phyloP scores from a whole-genome alignment of 2,797 vertebrate species.

The Oryzias sinensis region DNA sequence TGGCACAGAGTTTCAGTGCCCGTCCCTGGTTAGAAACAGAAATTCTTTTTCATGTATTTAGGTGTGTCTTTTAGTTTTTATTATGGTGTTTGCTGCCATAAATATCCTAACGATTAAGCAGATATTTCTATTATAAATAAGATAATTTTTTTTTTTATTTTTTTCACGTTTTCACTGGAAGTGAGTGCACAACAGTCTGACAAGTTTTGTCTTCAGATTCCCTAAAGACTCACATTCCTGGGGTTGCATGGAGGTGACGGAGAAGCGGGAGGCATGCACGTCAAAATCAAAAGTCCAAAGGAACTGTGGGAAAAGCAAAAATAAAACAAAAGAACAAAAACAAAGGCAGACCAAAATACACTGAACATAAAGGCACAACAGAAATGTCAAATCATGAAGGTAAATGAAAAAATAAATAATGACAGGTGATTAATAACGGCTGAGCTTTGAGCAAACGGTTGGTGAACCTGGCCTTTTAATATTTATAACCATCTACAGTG shows the following conservation, averaged over 20 bases:
- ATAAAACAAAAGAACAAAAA: conserved; percentile 59
- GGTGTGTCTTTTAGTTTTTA: too few species aligned
- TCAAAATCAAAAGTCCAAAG: conserved; percentile 83
- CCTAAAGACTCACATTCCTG: conserved; percentile 65
- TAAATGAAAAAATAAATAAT: conserved; percentile 26
- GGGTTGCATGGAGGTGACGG: conserved; percentile 75
- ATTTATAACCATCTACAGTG: background rate
- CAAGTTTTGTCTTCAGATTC: too few species aligned
- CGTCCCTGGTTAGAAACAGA: too few species aligned
- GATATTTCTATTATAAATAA: too few species aligned
- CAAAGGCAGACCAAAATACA: conserved; percentile 41
- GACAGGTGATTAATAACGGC: conserved; percentile 18
- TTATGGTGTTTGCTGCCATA: too few species aligned
- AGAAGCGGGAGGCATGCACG: conserved; percentile 77
- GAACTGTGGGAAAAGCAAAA: conserved; percentile 75
- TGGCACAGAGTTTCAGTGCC: too few species aligned
- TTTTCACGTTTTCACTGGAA: too few species aligned
- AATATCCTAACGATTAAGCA: too few species aligned
- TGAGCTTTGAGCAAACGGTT: background rate
- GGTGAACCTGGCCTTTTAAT: background rate
- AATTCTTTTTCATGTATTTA: too few species aligned
- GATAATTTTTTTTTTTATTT: too few species aligned
- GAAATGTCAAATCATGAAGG: conserved; percentile 36
- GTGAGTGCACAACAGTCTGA: too few species aligned
- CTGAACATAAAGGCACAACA: conserved; percentile 12